A percentile compares a stretch with the other conserved stretches of the same genome.
Conservation (phyloP, 2,797 vertebrate genomes). For the Bradypodion ventrale region DNA sequence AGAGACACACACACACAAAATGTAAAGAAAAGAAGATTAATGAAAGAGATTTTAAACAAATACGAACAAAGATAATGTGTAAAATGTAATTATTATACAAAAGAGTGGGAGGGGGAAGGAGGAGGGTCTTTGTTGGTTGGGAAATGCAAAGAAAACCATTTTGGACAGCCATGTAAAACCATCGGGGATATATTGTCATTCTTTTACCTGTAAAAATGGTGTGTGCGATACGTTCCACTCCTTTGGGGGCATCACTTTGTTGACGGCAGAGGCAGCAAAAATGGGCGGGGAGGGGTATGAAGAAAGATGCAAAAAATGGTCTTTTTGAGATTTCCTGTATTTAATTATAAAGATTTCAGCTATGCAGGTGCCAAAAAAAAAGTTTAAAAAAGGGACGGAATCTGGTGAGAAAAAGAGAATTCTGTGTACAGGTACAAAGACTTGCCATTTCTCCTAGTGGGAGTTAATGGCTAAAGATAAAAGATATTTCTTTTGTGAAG, state of each 20-base stretch:
- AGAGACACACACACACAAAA: slow-evolving; percentile 17
- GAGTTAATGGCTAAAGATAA: slow-evolving; percentile 81
- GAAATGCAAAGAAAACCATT: slow-evolving; percentile 83
- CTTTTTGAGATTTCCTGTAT: slow-evolving; percentile 66
- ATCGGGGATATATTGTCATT: slow-evolving; percentile 95
- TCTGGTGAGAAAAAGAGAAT: slow-evolving; percentile 63
- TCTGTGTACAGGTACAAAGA: slow-evolving; percentile 77
- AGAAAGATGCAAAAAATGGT: slow-evolving; percentile 55
- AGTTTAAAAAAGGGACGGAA: slow-evolving; percentile 46
- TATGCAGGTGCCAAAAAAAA: slow-evolving; percentile 81
- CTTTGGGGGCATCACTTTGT: slow-evolving; percentile 73
- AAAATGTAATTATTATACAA: slow-evolving; percentile 92
- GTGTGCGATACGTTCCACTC: slow-evolving; percentile 80
- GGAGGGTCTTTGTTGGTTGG: slow-evolving; percentile 82
- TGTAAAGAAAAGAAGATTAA: slow-evolving; percentile 42
- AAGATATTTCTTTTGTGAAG: slow-evolving; percentile 79
- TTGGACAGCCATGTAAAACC: slow-evolving; percentile 90
- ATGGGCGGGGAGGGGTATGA: slow-evolving; percentile 15
- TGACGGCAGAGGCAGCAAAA: slow-evolving; percentile 63
- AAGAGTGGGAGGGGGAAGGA: slow-evolving; percentile 71
- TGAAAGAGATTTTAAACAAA: slow-evolving; percentile 58
- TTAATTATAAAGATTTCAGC: slow-evolving; percentile 78
- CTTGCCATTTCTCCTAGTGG: slow-evolving; percentile 80
- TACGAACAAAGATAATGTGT: slow-evolving; percentile 83
- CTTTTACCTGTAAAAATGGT: slow-evolving; percentile 85